Conservation (phyloP, 2,888 invertebrate species). For the Mesorhabditis sp. region DNA sequence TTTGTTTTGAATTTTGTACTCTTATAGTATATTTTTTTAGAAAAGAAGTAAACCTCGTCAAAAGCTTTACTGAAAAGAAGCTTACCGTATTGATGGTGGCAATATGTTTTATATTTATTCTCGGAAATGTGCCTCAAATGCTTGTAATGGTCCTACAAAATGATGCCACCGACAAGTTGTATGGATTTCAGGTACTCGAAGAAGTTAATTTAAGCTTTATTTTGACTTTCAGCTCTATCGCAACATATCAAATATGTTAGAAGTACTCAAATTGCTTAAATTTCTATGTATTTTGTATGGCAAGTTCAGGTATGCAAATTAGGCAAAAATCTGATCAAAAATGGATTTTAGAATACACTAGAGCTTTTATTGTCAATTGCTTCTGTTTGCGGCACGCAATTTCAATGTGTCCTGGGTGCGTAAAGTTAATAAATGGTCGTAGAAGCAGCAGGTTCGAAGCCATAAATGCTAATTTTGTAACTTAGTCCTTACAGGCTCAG, state of each 20-base stretch:
- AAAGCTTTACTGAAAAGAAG: constrained; percentile 52
- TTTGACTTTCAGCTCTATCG: constrained; percentile 50
- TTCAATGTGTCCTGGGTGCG: constrained; percentile 18
- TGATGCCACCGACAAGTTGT: constrained; percentile 42
- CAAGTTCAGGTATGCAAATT: constrained; percentile 32
- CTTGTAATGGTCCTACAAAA: constrained; percentile 53
- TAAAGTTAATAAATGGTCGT: constrained; percentile 19
- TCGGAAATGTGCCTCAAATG: constrained; percentile 56
- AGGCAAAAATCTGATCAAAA: neutral
- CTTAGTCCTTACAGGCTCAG: neutral
- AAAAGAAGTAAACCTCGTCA: constrained; percentile 31
- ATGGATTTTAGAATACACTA: constrained; percentile 31
- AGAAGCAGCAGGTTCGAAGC: constrained; percentile 24
- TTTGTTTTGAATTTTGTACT: constrained; percentile 7
- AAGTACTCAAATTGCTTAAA: constrained; percentile 57
- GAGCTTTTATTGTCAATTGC: constrained; percentile 47
- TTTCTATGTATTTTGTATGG: constrained; percentile 58
- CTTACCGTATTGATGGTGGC: constrained; percentile 52
- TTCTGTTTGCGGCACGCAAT: constrained; percentile 26
- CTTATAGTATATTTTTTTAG: constrained; percentile 15
- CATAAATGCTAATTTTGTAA: neutral
- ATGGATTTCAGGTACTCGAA: constrained; percentile 45
- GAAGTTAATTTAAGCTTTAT: neutral
- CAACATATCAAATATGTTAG: constrained; percentile 49
- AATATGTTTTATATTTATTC: constrained; percentile 53